Conservation (phyloP, 2,797 vertebrate species). For the Malurus leucopterus region DNA sequence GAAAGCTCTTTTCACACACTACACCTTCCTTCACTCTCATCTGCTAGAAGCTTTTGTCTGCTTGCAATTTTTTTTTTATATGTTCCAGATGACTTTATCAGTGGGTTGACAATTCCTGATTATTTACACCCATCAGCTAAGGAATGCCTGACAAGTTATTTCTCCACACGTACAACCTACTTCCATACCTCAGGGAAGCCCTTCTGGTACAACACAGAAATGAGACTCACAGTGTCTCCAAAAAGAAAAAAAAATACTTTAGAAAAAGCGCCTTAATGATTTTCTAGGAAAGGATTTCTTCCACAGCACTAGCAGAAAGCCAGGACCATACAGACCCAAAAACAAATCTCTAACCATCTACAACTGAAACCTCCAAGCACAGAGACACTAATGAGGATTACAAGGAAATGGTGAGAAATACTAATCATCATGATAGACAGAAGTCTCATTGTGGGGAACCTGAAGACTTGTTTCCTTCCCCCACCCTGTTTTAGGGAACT, state of each 20-base stretch:
- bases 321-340: background rate
- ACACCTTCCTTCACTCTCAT: background rate
- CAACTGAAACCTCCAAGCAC: background rate
- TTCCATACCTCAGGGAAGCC: background rate
- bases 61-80: background rate
- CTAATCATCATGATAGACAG: background rate
- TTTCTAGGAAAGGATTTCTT: background rate
- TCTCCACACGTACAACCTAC: background rate
- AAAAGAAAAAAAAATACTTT: background rate
- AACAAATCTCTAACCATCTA: background rate
- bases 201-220: background rate
- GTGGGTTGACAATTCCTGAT: background rate
- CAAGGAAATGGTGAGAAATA: background rate
- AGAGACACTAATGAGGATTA: background rate
- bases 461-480: fast-evolving
- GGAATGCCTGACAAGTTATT: background rate
- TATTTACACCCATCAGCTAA: background rate
- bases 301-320: background rate
- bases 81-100: background rate
- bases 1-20: background rate
- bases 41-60: background rate
- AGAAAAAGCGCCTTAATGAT: background rate
- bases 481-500: background rate
- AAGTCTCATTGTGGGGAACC: background rate
- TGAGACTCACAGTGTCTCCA: background rate